A percentile compares a stretch with the other conserved stretches of the same genome.
Evolutionary conservation across 2,113 vertebrate genomes (phyloP).

Genomic region (Kryptolebias marmoratus): DNA sequence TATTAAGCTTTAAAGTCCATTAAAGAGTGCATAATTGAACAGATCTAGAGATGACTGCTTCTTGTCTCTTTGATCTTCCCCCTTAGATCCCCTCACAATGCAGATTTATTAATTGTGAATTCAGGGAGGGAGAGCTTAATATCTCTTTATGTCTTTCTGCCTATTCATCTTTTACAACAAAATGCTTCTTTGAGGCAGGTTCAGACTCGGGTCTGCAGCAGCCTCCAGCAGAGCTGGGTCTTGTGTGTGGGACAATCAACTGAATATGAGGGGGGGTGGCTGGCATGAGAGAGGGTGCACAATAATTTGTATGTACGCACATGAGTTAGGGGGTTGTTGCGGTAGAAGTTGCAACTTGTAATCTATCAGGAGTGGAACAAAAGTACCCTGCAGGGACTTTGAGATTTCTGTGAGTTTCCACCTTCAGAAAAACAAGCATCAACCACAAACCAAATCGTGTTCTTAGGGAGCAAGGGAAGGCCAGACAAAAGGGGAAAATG

Average conservation of each 20-base stretch:
- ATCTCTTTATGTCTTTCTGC: slow-evolving; percentile 38
- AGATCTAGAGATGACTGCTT: slow-evolving; percentile 45
- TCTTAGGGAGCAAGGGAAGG: slow-evolving; percentile 48
- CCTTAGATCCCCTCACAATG: slow-evolving; percentile 32
- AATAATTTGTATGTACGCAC: slow-evolving; percentile 30
- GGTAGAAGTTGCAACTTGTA: slow-evolving; percentile 46
- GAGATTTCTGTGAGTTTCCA: slow-evolving; percentile 59
- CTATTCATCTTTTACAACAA: slow-evolving; percentile 36
- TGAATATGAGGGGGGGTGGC: slow-evolving; percentile 20
- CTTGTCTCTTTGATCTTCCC: slow-evolving; percentile 60
- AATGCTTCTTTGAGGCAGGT: slow-evolving; percentile 52
- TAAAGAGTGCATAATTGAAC: slow-evolving; percentile 45
- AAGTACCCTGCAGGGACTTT: slow-evolving; percentile 52
- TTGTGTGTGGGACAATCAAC: slow-evolving; percentile 37
- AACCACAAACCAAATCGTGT: slow-evolving; percentile 58
- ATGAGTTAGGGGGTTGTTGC: slow-evolving; percentile 5
- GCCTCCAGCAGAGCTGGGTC: slow-evolving; percentile 34
- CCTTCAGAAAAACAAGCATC: slow-evolving; percentile 45
- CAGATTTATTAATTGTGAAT: slow-evolving; percentile 53
- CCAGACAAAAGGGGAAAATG: background rate
- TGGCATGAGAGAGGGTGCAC: slow-evolving; percentile 24
- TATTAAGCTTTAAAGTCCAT: slow-evolving; percentile 53
- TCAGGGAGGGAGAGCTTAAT: slow-evolving; percentile 41
- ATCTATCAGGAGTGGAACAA: slow-evolving; percentile 54
- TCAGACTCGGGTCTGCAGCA: slow-evolving; percentile 52